Base-by-base conservation (phyloP, 2,888 invertebrate genomes). In the Drosophila pseudotakahashii region DNA sequence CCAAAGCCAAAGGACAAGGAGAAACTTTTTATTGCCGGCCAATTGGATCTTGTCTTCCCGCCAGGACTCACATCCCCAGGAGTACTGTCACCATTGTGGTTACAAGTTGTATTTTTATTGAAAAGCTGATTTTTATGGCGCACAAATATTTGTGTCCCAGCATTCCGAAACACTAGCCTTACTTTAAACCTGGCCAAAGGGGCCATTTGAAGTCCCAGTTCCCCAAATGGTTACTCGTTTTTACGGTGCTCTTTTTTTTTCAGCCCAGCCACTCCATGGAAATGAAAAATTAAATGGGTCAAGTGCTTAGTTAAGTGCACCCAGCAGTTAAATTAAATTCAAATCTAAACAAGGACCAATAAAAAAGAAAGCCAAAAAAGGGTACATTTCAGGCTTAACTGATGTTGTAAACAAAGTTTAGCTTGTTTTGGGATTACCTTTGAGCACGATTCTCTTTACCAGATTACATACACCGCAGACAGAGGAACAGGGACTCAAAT, bases 1-100 rank as follows among this genome's bases (percentile, higher is more conserved):
- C 45, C 48, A 16, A 50, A 62, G 67, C 51, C 51, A 48, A 30
- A 26, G 58, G 36, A 67, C 52, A 75, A 82, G 71, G 85, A 74
- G 72, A 74, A 89, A 89, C 74, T 87, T 82, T 77, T 81, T 84
- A 89, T 82, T 89, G 82, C 85, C 64, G 74, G 72, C 54, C 89
- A 89, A 82, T 82, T 89, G 88, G 66, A 87, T 71, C 70, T 80
- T 67, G 66, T 57, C 71, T 51, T 47, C 58, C 45, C 50, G 36
- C 30, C 47, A 23, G 32, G 37, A 39, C 14, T 16, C 71, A 53
- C 73, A 47, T 60, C 67, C 73, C 80, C 34, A 16, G 30, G 37
- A 52, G 79, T 77, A 58, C 68, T 39, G 67, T 59, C 70, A 50
- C 59, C 83, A 58, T 70, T 79, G 83, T 66, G 68, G 68, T 55